Conservation (phyloP, 2,797 vertebrate genomes). For the Acridotheres tristis region DNA sequence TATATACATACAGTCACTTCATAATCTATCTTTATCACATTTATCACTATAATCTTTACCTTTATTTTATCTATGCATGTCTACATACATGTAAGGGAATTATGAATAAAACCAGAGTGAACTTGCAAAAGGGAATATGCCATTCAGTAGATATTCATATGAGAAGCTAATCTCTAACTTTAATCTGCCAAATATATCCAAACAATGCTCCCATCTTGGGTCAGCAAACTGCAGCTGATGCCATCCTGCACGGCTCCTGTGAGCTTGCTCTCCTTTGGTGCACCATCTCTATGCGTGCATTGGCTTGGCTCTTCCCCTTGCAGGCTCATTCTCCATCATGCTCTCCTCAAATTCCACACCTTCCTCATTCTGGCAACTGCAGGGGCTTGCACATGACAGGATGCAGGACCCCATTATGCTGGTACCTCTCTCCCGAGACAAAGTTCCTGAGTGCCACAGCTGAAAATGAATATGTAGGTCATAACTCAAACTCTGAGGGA, state of each 20-base stretch:
- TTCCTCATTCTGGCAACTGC: fast-evolving
- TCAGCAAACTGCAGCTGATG: background rate
- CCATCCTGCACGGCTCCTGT: background rate
- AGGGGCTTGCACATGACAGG: background rate
- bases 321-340: background rate
- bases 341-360: background rate
- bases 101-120: background rate
- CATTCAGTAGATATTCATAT: background rate
- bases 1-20: background rate
- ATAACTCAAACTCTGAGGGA: background rate
- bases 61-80: background rate
- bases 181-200: background rate
- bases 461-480: background rate
- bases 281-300: fast-evolving
- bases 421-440: background rate
- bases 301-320: background rate
- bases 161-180: background rate
- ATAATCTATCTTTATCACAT: background rate
- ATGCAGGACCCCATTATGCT: background rate
- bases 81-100: background rate
- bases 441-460: background rate
- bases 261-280: background rate
- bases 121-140: background rate
- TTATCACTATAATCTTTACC: background rate
- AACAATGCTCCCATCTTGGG: background rate